Conservation (phyloP, 1,140 invertebrate genomes). For the Lucilia sericata region DNA sequence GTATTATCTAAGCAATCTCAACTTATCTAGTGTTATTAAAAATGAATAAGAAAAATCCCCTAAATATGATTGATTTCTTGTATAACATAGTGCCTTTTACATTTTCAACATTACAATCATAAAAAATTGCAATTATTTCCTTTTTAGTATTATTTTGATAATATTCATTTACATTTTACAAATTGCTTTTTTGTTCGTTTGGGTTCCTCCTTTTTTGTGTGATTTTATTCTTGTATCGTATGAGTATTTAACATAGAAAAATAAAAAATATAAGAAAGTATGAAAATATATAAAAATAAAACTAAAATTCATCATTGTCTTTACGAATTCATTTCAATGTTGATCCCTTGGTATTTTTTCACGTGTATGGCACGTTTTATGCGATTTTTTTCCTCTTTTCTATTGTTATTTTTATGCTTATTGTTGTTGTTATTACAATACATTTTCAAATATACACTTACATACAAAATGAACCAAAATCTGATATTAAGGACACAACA, state of each 20-base stretch:
- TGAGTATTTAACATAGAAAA: neutral
- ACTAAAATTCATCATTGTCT: constrained; percentile 6
- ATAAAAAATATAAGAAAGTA: neutral
- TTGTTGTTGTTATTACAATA: neutral
- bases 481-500: neutral
- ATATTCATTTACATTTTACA: too few species aligned
- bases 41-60: too few species aligned
- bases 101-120: too few species aligned
- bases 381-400: constrained; percentile 20
- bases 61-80: too few species aligned
- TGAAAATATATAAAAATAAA: neutral
- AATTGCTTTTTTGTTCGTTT: too few species aligned
- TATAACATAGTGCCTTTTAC: too few species aligned
- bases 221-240: too few species aligned
- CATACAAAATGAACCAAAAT: neutral
- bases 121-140: too few species aligned
- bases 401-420: constrained; percentile 19
- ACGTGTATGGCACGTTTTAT: constrained; percentile 39
- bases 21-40: too few species aligned
- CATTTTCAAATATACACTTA: neutral
- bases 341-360: constrained; percentile 38
- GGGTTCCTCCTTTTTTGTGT: too few species aligned
- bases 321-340: neutral
- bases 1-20: too few species aligned
- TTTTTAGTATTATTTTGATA: too few species aligned